A percentile compares a stretch with the other conserved stretches of the same genome.
Evolutionary conservation across 1,140 invertebrate species (phyloP).

Genomic region (Laodelphax striatellus): DNA sequence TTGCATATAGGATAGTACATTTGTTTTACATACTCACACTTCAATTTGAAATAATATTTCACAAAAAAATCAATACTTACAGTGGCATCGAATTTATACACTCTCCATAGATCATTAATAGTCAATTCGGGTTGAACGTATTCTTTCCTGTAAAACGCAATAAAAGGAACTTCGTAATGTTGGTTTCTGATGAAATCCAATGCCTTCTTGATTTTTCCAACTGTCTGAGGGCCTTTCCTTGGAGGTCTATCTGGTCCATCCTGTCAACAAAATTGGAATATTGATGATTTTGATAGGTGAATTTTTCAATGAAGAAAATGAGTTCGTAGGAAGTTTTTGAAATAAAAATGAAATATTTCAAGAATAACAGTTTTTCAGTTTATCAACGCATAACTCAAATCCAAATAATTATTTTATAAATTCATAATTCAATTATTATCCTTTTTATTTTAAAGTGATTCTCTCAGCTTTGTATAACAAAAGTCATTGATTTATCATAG

Average conservation of each 20-base stretch:
- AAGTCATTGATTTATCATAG: too few relatives aligned
- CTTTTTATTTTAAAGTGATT: too few relatives aligned
- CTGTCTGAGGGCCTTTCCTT: constrained; percentile 36
- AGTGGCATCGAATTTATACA: constrained; percentile 92
- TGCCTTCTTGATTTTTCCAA: constrained; percentile 85
- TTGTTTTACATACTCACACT: too few relatives aligned
- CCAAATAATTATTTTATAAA: too few relatives aligned
- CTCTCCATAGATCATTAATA: constrained; percentile 94
- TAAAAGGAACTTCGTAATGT: constrained; percentile 92
- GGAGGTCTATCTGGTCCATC: constrained; percentile 20
- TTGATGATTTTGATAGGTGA: neutral
- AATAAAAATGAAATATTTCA: neutral
- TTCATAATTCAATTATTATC: too few relatives aligned
- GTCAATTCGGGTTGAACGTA: constrained; percentile 90
- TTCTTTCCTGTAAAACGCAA: constrained; percentile 97
- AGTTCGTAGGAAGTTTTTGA: neutral
- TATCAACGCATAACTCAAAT: too few relatives aligned
- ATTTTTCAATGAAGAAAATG: neutral
- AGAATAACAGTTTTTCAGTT: too few relatives aligned
- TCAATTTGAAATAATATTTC: too few relatives aligned
- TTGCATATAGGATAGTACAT: too few relatives aligned
- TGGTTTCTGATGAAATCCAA: constrained; percentile 94
- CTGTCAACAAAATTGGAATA: constrained; percentile 5
- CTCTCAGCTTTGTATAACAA: too few relatives aligned
- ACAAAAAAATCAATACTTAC: constrained; percentile 32